Evolutionary conservation across 2,113 vertebrate species (phyloP).

Genomic region (Brienomyrus brachyistius): DNA sequence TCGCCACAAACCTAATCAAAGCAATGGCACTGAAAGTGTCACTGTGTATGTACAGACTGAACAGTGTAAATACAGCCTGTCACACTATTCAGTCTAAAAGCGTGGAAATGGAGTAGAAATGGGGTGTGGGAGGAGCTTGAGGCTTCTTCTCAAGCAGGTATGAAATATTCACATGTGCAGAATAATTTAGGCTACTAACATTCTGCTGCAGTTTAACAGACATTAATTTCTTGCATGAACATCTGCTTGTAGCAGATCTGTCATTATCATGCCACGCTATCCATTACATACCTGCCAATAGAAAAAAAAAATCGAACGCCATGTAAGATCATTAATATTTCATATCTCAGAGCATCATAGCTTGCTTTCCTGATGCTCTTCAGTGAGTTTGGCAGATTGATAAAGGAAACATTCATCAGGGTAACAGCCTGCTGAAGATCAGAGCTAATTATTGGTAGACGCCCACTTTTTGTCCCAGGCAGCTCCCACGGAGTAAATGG

Average conservation of each 20-base stretch:
- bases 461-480: background rate
- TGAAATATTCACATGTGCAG: conserved; percentile 53
- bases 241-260: conserved; percentile 12
- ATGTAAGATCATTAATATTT: background rate
- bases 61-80: background rate
- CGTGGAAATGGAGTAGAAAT: background rate
- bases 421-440: background rate
- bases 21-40: background rate
- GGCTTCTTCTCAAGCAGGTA: conserved; percentile 8
- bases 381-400: background rate
- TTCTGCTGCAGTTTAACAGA: conserved; percentile 28
- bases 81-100: background rate
- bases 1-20: background rate
- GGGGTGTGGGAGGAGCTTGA: background rate
- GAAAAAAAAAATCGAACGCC: background rate
- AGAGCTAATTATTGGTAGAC: background rate
- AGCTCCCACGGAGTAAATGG: background rate
- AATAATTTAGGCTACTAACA: conserved; percentile 52
- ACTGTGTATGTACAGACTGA: background rate
- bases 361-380: background rate
- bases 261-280: background rate
- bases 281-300: background rate
- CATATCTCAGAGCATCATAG: background rate
- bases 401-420: background rate
- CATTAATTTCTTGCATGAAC: conserved; percentile 5